Evolutionary conservation across 2,113 vertebrate genomes (phyloP).

Genomic region (Thunnus thynnus): DNA sequence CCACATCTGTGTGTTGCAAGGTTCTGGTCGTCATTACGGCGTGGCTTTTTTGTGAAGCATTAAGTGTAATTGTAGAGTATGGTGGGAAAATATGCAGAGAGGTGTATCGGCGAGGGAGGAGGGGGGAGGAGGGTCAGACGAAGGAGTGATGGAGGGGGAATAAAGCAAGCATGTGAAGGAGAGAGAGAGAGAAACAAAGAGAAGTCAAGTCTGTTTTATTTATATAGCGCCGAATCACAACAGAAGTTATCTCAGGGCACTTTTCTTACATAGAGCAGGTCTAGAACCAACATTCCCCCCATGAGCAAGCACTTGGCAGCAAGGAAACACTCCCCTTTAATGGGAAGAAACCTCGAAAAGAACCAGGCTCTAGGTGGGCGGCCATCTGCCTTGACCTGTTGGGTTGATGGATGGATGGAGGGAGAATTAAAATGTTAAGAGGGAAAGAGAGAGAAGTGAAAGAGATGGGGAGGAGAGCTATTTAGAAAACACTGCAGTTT

Average conservation of each 20-base stretch:
- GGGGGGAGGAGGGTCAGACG: not conserved
- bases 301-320: too few relatives aligned
- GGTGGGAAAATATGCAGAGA: slow-evolving; percentile 77
- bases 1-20: slow-evolving; percentile 57
- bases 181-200: slow-evolving; percentile 14
- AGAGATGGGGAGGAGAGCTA: not conserved
- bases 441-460: not conserved
- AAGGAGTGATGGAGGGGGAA: slow-evolving; percentile 4
- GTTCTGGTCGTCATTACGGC: slow-evolving; percentile 55
- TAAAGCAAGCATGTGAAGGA: not conserved
- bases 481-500: too few relatives aligned
- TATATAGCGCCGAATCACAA: too few relatives aligned
- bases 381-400: too few relatives aligned
- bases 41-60: slow-evolving; percentile 53
- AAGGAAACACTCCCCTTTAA: too few relatives aligned
- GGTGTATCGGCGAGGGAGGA: slow-evolving; percentile 33
- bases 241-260: too few relatives aligned
- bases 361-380: too few relatives aligned
- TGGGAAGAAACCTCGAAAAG: too few relatives aligned
- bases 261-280: too few relatives aligned
- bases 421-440: not conserved
- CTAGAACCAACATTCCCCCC: too few relatives aligned
- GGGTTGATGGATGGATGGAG: not conserved
- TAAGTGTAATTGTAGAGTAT: slow-evolving; percentile 66
- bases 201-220: not conserved